Base-by-base conservation (phyloP, 2,113 vertebrate genomes). In the Delphinus delphis region DNA sequence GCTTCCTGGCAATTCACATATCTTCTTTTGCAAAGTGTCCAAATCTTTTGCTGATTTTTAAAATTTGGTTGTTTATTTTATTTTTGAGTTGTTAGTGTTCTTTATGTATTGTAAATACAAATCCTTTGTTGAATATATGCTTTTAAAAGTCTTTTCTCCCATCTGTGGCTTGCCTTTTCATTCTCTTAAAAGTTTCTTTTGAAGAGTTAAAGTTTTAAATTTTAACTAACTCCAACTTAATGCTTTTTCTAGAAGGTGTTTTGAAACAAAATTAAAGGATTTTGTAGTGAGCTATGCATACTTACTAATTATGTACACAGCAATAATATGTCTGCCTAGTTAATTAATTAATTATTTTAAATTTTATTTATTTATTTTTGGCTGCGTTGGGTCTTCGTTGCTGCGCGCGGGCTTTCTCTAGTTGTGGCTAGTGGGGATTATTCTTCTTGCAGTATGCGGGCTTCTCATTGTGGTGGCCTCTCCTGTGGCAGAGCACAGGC, bases 141-240 rank as follows among this genome's bases (percentile, higher is more conserved):
- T 76, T 91, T 88, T 63, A 60, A 62, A 21, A 62, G 58, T 62
- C 63, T 91, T 68, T 88, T 67, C 25, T 58, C 9, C 18, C 8
- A 1, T 80, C 44, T 58, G 26, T 93, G 80, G 8, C 28, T 96
- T 96, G 25, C 28, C 15, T 95, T 92, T 92, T 89, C 26, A 79
- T 88, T 83, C 23, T 81, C 31, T n/a, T 77, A 55, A 81, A 8
- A 83, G n/a, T 89, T 95, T 85, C 31, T 88, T 96, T 88, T 80
- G 70, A 93, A 92, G 50, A 50, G n/a, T 25, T 14, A 83, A 53
- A 7, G 36, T 58, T 76, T 88, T 63, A 88, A 28, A 65, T 73
- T 89, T 89, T 84, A 71, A 84, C 28, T 77, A 26, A 90, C n/a
- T 80, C 68, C 53, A 58, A 33, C 18, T 71, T 92, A 65, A 2